A percentile compares a stretch with the other conserved stretches of the same genome.
Evolutionary conservation across 2,888 invertebrate genomes (phyloP).

Genomic region (Mayetiola destructor): DNA sequence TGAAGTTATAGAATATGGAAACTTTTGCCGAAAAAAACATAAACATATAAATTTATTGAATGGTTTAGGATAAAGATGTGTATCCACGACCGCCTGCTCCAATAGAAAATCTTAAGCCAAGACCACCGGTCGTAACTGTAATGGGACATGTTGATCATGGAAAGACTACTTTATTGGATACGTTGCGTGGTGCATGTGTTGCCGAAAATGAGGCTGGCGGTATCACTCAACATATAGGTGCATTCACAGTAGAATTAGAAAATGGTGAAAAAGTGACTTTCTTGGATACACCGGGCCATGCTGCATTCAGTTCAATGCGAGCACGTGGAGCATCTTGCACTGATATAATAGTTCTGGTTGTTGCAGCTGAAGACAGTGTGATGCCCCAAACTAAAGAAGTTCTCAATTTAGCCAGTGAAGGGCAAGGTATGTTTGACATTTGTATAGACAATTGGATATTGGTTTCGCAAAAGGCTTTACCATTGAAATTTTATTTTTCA

Average conservation of each 20-base stretch:
- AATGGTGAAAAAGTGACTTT: conserved; percentile 78
- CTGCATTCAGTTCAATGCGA: conserved; percentile 90
- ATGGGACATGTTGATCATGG: conserved; percentile 99
- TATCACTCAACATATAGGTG: conserved; percentile 98
- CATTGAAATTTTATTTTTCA: conserved; percentile 36
- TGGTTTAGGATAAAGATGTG: conserved; percentile 42
- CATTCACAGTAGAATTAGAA: conserved; percentile 67
- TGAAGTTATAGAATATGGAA: neutral
- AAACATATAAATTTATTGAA: neutral
- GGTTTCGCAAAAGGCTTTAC: neutral
- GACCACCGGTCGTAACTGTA: conserved; percentile 91
- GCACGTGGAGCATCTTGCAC: conserved; percentile 86
- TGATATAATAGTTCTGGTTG: conserved; percentile 87
- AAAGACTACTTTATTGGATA: conserved; percentile 90
- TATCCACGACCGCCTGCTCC: conserved; percentile 49
- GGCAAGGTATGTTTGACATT: conserved; percentile 43
- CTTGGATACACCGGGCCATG: conserved; percentile 97
- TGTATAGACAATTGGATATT: no score
- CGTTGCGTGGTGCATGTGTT: conserved; percentile 68
- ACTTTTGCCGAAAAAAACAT: neutral
- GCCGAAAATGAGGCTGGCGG: conserved; percentile 93
- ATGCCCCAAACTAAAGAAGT: conserved; percentile 96
- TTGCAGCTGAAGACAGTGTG: conserved; percentile 97
- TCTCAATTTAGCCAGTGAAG: conserved; percentile 67
- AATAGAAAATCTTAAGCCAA: conserved; percentile 46